Conservation (phyloP, 2,888 invertebrate genomes). For the Drosophila mimica region DNA sequence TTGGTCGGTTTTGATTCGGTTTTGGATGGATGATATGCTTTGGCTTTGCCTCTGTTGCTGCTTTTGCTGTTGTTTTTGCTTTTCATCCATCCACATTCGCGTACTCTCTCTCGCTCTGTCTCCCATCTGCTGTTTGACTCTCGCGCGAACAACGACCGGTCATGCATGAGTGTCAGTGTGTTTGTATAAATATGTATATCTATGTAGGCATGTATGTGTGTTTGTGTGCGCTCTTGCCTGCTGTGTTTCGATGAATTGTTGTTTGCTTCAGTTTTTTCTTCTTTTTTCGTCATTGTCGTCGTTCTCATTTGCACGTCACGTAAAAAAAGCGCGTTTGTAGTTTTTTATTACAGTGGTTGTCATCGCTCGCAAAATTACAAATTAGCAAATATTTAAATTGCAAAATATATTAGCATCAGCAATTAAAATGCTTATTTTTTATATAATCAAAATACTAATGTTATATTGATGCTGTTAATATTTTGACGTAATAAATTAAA, state of each 20-base stretch:
- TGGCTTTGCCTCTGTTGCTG: constrained; percentile 50
- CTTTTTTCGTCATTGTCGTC: constrained; percentile 38
- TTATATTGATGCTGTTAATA: background rate
- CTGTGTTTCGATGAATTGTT: constrained; percentile 62
- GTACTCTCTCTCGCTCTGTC: constrained; percentile 36
- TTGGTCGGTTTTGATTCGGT: constrained; percentile 82
- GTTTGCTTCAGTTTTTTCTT: constrained; percentile 59
- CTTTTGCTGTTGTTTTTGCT: constrained; percentile 27
- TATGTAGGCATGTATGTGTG: constrained; percentile 37
- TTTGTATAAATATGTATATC: constrained; percentile 10
- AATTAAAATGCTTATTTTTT: background rate
- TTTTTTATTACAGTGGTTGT: constrained; percentile 59
- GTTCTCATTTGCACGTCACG: constrained; percentile 79
- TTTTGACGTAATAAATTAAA: background rate
- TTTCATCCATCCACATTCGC: constrained; percentile 52
- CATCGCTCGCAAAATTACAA: background rate
- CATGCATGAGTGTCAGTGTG: constrained; percentile 53
- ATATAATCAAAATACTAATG: background rate
- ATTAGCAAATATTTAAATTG: background rate
- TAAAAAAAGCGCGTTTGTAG: constrained; percentile 65
- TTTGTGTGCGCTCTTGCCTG: constrained; percentile 54
- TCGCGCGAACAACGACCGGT: constrained; percentile 64
- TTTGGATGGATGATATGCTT: constrained; percentile 82
- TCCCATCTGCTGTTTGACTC: constrained; percentile 58
- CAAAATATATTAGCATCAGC: background rate